A percentile compares a stretch with the other conserved stretches of the same genome.
These are phyloP conservation scores for Battus philenor DNA, from an alignment of 1,140 invertebrate species.

Conservation along the genomic window DNA sequence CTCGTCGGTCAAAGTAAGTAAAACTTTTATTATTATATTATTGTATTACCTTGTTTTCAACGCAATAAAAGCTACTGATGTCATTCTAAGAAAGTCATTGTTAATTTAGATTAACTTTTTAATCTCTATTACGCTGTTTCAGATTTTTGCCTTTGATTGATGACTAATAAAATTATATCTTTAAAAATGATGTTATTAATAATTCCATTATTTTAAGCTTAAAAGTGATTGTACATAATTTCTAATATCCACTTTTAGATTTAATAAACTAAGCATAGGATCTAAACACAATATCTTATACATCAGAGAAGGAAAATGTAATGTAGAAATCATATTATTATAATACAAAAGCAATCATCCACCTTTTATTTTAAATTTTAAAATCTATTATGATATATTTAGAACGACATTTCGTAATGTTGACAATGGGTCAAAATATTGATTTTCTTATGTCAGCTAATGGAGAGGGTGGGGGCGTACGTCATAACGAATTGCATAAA, in stretches of 20 bases:
- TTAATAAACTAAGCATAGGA: neutral
- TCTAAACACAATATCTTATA: neutral
- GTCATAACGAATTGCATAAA: constrained; percentile 24
- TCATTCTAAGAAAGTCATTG: no score
- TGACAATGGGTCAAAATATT: constrained; percentile 36
- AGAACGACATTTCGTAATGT: constrained; percentile 6
- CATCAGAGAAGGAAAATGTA: no score
- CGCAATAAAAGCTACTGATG: no score
- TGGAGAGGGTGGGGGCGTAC: constrained; percentile 36
- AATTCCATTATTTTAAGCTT: neutral
- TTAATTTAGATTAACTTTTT: no score
- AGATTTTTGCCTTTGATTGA: neutral
- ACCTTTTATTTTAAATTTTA: neutral
- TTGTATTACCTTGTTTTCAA: no score
- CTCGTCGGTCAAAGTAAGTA: constrained; percentile 82
- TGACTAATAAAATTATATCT: constrained; percentile 12
- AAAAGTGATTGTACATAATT: neutral
- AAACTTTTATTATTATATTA: constrained; percentile 26
- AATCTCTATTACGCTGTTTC: neutral
- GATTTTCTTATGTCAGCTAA: constrained; percentile 54
- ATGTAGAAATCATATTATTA: no score
- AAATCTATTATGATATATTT: neutral
- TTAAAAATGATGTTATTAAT: neutral
- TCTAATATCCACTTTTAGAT: neutral
- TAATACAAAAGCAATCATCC: neutral